Evolutionary conservation across 1,140 invertebrate species (phyloP), one percentile per base, ranked within the genome.

Genomic region (Solen grandis): DNA sequence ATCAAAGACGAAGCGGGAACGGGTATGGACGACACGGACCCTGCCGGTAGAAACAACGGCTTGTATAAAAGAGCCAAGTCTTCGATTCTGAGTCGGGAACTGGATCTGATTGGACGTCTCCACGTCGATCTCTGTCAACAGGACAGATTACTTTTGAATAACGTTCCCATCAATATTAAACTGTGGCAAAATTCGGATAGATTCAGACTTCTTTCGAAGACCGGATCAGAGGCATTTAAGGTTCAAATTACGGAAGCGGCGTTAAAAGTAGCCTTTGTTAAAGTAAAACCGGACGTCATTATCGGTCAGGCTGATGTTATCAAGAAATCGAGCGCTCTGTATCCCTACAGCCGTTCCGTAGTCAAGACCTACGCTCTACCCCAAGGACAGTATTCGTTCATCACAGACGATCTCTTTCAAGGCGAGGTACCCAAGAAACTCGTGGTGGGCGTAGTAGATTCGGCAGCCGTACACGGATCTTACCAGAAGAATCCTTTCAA

Each of bases 361-460:
- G 19, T 66, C 63, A 66, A 66, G 63, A 66, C 63, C 5, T 66
- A 66, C 38, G 63, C 63, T 38, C 35, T 66, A 25, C 33, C 63
- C 14, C 14, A n/a, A 46, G 63, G 63, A 66, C 63, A 66, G 10
- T 66, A 41, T 46, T 38, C 63, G 13, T 66, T 66, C 35, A 66
- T 66, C 14, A 31, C 33, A 27, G 60, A 63, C n/a, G n/a, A n/a
- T n/a, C n/a, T n/a, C n/a, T n/a, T n/a, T n/a, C n/a, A n/a, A n/a
- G n/a, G n/a, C n/a, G 60, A 63, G 14, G 60, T 63, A 13, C 33
- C 60, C 33, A 8, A 35, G 25, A 27, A 63, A 25, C 60, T 63
- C 27, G 35, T 63, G 13, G 60, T 63, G 29, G 60, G 60, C 10
- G 35, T 63, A 63, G 60, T 63, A 13, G 25, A 29, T 27, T 63